Evolutionary conservation across 1,140 invertebrate genomes (phyloP).

Genomic region (Drosophila seguyi): DNA sequence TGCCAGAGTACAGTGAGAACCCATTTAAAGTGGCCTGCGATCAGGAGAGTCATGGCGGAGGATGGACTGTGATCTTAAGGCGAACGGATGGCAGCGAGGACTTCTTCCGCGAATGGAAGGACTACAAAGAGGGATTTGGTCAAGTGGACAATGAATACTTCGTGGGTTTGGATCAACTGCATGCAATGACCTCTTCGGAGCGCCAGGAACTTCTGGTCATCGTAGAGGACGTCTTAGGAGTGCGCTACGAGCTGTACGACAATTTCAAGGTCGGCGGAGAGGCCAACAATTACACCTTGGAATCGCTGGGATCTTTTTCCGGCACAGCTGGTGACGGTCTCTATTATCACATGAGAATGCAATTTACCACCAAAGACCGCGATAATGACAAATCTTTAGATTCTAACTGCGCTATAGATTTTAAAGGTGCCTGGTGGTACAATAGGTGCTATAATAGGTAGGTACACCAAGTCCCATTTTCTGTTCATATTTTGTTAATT

Average conservation of each 20-base stretch:
- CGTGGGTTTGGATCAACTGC: not conserved
- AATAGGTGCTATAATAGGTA: not conserved
- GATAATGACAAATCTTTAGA: not conserved
- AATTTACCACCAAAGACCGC: slow-evolving; percentile 2
- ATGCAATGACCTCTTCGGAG: not conserved
- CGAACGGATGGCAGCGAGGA: slow-evolving; percentile 1
- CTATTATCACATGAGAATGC: not conserved
- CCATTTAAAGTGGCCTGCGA: not conserved
- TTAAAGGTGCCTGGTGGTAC: not conserved
- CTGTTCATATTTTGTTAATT: not conserved
- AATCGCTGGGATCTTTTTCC: not conserved
- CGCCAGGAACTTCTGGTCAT: slow-evolving; percentile 1
- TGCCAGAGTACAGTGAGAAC: not conserved
- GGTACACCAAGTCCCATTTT: too few relatives aligned
- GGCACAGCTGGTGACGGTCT: not conserved
- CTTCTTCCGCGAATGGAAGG: not conserved
- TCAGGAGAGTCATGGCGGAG: not conserved
- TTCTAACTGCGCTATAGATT: too few relatives aligned
- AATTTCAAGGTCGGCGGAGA: not conserved
- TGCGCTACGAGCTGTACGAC: not conserved
- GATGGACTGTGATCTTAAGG: not conserved
- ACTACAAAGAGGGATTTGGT: not conserved
- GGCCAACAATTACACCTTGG: not conserved
- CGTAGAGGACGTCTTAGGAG: not conserved
- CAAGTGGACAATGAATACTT: not conserved